Evolutionary conservation across 2,113 vertebrate genomes (phyloP).

Genomic region (Perccottus glenii): DNA sequence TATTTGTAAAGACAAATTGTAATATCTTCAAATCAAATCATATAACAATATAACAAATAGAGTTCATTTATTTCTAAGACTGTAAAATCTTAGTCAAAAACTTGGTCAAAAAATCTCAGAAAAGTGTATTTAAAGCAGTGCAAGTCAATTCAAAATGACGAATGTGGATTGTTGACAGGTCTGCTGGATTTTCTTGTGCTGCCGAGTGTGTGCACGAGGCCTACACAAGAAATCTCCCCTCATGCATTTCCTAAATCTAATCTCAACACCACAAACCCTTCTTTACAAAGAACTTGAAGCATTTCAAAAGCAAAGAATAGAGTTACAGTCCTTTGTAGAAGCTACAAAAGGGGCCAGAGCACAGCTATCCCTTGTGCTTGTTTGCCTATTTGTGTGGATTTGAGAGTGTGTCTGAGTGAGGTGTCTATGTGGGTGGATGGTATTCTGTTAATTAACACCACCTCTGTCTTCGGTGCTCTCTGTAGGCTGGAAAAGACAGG

Average conservation of each 20-base stretch:
- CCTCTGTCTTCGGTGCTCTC: constrained; percentile 9
- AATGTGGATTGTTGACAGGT: not conserved
- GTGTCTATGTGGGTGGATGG: not conserved
- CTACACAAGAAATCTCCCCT: not conserved
- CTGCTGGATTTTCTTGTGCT: constrained; percentile 2
- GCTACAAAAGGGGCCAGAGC: not conserved
- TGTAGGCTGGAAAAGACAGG: constrained; percentile 9
- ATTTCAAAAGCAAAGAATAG: constrained; percentile 1
- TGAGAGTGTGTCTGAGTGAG: not conserved
- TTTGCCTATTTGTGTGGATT: not conserved
- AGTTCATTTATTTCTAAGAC: not conserved
- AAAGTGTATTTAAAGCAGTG: too few species aligned
- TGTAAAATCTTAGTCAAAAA: not conserved
- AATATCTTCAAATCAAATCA: not conserved
- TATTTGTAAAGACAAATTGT: constrained; percentile 1
- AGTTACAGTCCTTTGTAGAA: not conserved
- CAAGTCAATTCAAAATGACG: constrained; percentile 2
- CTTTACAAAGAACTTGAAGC: not conserved
- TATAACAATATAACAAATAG: constrained; percentile 16
- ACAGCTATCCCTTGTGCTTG: not conserved
- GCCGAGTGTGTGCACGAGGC: too few species aligned
- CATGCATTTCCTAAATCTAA: not conserved
- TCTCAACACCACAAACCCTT: not conserved
- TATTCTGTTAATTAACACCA: constrained; percentile 40
- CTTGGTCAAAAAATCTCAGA: too few species aligned